Evolutionary conservation across 2,888 invertebrate species (phyloP), one percentile per base, ranked within the genome.

Genomic region (Acrocera orbiculus): DNA sequence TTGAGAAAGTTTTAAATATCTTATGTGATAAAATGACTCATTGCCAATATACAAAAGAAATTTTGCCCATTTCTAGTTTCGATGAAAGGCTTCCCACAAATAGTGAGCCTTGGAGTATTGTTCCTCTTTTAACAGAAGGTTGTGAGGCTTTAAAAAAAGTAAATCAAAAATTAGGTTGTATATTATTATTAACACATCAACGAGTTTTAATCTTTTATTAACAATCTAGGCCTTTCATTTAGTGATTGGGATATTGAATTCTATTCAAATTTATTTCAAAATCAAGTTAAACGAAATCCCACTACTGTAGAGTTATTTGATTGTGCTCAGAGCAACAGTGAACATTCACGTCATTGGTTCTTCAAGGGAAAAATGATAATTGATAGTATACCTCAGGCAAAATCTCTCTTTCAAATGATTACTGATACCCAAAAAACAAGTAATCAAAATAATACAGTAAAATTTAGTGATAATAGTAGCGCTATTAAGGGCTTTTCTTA

Each of bases 261-360:
- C 54, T 95, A 95, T 53, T 81, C 80, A 39, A 68, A 85, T 49
- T 61, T 95, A 37, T 95, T 95, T 62, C 67, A 70, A 39, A 70
- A 80, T 40, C 74, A 80, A 45, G 59, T 92, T 15, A 76, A 80
- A 47, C 68, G 93, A 34, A 86, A 96, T 62, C 96, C 96, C 14
- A 95, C 95, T 1, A 92, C 86, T 52, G 93, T 96, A 1, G 96
- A 98, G 56, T 77, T 93, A 48, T 95, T 96, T 63, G 96, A 96
- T 64, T 70, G 96, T 45, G 96, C 96, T 4, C 96, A 98, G 60
- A 90, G 90, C 19, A 95, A 95, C 56, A 92, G 93, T 58, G 96
- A 98, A 56, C 96, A 98, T 59, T 92, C 92, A 40, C 70, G 96
- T 5, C 96, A 98, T 66, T 96, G 96, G 96, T 96, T 96, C 64